phyloP scores from a whole-genome alignment of 2,797 vertebrate genomes.

The Otus scops region DNA sequence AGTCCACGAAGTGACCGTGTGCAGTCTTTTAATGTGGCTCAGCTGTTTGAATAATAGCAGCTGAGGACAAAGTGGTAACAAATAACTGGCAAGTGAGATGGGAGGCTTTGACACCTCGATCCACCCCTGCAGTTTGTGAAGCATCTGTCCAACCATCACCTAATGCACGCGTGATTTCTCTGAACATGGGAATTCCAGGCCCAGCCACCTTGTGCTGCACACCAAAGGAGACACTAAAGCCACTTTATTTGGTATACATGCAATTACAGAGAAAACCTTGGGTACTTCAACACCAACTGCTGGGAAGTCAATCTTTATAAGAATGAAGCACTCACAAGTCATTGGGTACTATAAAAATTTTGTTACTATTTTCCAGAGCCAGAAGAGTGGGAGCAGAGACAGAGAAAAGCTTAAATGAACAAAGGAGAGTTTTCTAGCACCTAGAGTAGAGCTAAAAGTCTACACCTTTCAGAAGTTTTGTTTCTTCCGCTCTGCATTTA shows the following conservation, averaged over 20 bases:
- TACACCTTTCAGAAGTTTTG: neutral
- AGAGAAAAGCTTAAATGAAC: neutral
- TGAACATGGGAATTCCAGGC: neutral
- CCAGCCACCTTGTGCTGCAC: neutral
- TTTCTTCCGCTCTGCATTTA: neutral
- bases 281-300: neutral
- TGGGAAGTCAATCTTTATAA: neutral
- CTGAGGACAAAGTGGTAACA: rapidly evolving
- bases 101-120: neutral
- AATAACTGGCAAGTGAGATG: too few relatives aligned
- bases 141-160: rapidly evolving
- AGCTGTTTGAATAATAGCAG: neutral
- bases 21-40: neutral
- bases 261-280: neutral
- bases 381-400: neutral
- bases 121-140: neutral
- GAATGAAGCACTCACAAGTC: neutral
- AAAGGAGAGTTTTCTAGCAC: neutral
- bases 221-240: too few relatives aligned
- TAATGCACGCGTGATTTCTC: rapidly evolving
- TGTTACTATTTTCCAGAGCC: neutral
- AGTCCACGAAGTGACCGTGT: rapidly evolving
- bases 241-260: too few relatives aligned
- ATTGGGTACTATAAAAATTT: neutral
- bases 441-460: neutral